Evolutionary conservation across 1,140 invertebrate genomes (phyloP).

Genomic region (Drosophila equinoxialis): DNA sequence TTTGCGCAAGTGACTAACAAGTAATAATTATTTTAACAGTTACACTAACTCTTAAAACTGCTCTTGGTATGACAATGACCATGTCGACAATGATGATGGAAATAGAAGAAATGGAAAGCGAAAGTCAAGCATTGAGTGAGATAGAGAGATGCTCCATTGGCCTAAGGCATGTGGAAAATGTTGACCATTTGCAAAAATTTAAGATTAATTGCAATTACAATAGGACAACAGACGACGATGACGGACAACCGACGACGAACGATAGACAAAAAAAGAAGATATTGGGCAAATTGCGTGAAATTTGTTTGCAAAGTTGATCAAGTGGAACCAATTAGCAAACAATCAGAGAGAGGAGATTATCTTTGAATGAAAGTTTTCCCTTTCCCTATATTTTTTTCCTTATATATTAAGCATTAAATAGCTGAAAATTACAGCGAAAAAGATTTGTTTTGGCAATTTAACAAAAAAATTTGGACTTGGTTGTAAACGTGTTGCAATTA

Average conservation of each 20-base stretch:
- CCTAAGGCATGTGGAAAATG: slow-evolving; percentile 30
- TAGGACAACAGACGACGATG: neutral
- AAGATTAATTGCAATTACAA: slow-evolving; percentile 13
- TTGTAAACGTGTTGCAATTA: no score
- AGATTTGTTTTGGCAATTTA: no score
- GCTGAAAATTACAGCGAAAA: no score
- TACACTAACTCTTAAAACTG: slow-evolving; percentile 30
- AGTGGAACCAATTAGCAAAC: slow-evolving; percentile 5
- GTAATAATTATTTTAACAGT: slow-evolving; percentile 67
- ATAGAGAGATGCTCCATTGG: slow-evolving; percentile 22
- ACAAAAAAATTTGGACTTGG: no score
- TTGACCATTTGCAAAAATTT: slow-evolving; percentile 23
- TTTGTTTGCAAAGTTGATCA: slow-evolving; percentile 6
- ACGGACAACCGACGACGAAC: neutral
- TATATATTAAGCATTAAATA: neutral
- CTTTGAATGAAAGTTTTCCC: slow-evolving; percentile 3
- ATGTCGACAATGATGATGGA: slow-evolving; percentile 1
- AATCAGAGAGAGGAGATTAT: slow-evolving; percentile 4
- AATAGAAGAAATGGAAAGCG: slow-evolving; percentile 52
- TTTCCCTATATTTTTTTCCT: neutral
- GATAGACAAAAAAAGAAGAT: neutral
- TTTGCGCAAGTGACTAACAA: slow-evolving; percentile 63
- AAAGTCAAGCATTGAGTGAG: slow-evolving; percentile 35
- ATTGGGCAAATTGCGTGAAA: slow-evolving; percentile 1
- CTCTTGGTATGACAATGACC: slow-evolving; percentile 7